Evolutionary conservation across 2,113 vertebrate genomes (phyloP), one percentile per base, ranked within the genome.

Genomic region (Boleophthalmus pectinirostris): DNA sequence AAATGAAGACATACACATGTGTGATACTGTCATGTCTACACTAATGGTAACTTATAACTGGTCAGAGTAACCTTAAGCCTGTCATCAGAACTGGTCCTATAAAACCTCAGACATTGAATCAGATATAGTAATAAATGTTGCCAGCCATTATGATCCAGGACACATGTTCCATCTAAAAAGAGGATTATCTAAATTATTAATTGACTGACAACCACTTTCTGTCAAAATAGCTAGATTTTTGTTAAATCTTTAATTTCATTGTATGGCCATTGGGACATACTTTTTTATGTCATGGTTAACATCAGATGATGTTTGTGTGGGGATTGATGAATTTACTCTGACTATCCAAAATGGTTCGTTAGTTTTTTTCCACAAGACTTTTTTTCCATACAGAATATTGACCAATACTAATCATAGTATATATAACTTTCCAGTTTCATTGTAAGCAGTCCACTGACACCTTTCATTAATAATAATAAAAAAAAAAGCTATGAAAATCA

Each of bases 81-180:
- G 38, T 68, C 53, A 68, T 38, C 21, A 49, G 78, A 69, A 23
- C 51, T 5, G 8, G 20, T 70, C 35, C 12, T 8, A 8, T 51
- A 11, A 6, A 13, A 18, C 21, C 72, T 65, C 15, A 49, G 21
- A 25, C 23, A 57, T 66, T 4, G 9, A 33, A 69, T 63, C 23
- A 38, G 35, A 23, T 20, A 43, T 38, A 67, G 58, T 68, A 47
- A 70, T 70, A 67, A n/a, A 68, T 56, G 23, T 49, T 56, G 8
- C 20, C 46, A 73, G 12, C 66, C 61, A 73, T 77, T 78, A 73
- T 82, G 66, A 69, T 69, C 64, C 18, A 38, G 24, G 51, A 64
- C 21, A 66, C 14, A 69, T 23, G 21, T 21, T 21, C n/a, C 10
- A 43, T 10, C 38, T 10, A 10, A 43, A 43, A 43, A 10, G 10